Percentiles rank a stretch among this genome's conserved stretches.
These are phyloP conservation scores for Sphyrna mokarran DNA, from an alignment of 2,113 vertebrate genomes.

Conservation along the genomic window DNA sequence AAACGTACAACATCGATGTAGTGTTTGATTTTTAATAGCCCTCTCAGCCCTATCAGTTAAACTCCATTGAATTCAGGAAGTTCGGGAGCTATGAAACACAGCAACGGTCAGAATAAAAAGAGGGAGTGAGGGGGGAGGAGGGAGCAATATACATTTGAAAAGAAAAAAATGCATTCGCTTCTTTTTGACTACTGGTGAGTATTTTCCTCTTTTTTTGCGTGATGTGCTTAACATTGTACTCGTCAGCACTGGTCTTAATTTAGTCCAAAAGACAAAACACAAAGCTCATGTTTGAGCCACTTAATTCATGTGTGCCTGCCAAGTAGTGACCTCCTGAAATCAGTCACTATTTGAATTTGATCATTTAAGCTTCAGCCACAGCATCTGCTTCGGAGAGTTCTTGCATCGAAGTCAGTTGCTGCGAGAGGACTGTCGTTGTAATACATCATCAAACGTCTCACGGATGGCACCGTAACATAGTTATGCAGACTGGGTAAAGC, in stretches of 20 bases:
- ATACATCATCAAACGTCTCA: conserved; percentile 33
- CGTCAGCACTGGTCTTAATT: conserved; percentile 21
- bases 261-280: neutral
- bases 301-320: neutral
- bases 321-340: neutral
- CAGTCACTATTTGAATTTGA: neutral
- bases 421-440: neutral
- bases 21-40: neutral
- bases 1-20: neutral
- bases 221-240: conserved; percentile 14
- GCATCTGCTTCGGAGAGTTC: neutral
- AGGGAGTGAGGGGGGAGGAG: no score
- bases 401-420: conserved; percentile 2
- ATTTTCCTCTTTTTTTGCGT: conserved; percentile 6
- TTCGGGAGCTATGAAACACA: conserved; percentile 67
- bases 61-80: conserved; percentile 46
- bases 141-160: neutral
- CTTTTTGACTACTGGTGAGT: conserved; percentile 35
- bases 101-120: conserved; percentile 43
- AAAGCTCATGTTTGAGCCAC: neutral
- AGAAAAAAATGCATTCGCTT: conserved; percentile 22
- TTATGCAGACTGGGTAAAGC: conserved; percentile 57
- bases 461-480: conserved; percentile 42
- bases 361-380: neutral
- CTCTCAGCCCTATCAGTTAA: neutral